Base-by-base conservation (phyloP, 2,797 vertebrate species). In the Bovichtus variegatus region DNA sequence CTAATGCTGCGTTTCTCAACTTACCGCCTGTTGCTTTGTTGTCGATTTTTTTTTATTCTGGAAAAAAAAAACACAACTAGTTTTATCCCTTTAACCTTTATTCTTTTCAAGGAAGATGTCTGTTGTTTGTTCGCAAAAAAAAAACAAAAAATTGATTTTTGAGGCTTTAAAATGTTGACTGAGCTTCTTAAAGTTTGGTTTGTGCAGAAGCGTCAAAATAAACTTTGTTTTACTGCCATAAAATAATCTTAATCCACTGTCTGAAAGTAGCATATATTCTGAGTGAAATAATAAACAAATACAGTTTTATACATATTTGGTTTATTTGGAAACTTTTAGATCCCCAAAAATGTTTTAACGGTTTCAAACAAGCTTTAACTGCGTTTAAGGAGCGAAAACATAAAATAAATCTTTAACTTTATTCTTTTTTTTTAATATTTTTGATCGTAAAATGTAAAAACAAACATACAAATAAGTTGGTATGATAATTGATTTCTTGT, bases 21-120 rank as follows among this genome's bases (percentile, higher is more conserved):
- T 63, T 36, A 51, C 79, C 69, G 72, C 82, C 87, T 85, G 82
- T 83, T 81, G 82, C 80, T 85, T 44, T 61, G 77, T 31, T 21
- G 21, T 71, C 16, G n/a, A 69, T 71, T 71, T 79, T 63, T 47
- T 71, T 58, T 50, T 41, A n/a, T 57, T 74, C 43, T 34, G 16
- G 16, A 38, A 11, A 55, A 46, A 67, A 15, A 43, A 49, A 40
- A n/a, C n/a, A n/a, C n/a, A n/a, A n/a, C n/a, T n/a, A n/a, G n/a
- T n/a, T 68, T 78, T 4, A 34, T 67, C 16, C 50, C 34, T 70
- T 75, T 58, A 23, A 58, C 60, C 51, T 72, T 58, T 29, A 47
- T 65, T 55, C 16, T 46, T 44, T 50, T 54, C 38, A 7, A 55
- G 5, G 18, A 61, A 53, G 51, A 66, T 0, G 10, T 21, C 15